Base-by-base conservation (phyloP, 2,888 invertebrate species). In the Cosmia pyralina region DNA sequence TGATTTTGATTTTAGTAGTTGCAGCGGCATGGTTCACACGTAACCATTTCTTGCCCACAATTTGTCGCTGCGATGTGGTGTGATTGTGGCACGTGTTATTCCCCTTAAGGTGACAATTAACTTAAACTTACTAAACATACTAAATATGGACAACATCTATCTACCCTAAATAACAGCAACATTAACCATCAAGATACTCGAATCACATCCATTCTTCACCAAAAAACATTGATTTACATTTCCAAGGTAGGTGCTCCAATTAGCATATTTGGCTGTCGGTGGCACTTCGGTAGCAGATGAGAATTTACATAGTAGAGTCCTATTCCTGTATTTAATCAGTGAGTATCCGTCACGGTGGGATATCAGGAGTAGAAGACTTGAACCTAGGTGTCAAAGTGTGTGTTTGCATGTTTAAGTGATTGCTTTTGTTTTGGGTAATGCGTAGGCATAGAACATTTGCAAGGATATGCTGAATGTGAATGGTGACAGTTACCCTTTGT, bases 221-320 rank as follows among this genome's bases (percentile, higher is more conserved):
- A 72, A 82, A 85, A 84, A 86, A 82, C 87, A 85, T 82, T 67
- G 80, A 85, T 87, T 82, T 87, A 76, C 84, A 86, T 86, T 69
- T 77, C 63, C 85, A 81, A 81, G 72, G 79, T 70, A 75, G 46
- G 15, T 77, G 53, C 75, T 77, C 65, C 67, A 69, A 87, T 87
- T 87, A 74, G 67, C 87, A 87, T 87, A 85, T 75, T 78, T 70
- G 65, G 53, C 46, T 72, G 72, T 62, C 62, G 13, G 50, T 65
- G 34, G 66, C 75, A 77, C 71, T 82, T 72, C 69, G 62, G 68
- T 15, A 57, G 55, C 57, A 74, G 62, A 75, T 72, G 75, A 59
- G 63, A 81, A 86, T 85, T 82, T 65, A 64, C 85, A 85, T 86
- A 74, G 72, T 34, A 69, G 70, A 71, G 75, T 66, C 65, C 50